Conservation (phyloP, 1,140 invertebrate species). For the Araneus ventricosus region DNA sequence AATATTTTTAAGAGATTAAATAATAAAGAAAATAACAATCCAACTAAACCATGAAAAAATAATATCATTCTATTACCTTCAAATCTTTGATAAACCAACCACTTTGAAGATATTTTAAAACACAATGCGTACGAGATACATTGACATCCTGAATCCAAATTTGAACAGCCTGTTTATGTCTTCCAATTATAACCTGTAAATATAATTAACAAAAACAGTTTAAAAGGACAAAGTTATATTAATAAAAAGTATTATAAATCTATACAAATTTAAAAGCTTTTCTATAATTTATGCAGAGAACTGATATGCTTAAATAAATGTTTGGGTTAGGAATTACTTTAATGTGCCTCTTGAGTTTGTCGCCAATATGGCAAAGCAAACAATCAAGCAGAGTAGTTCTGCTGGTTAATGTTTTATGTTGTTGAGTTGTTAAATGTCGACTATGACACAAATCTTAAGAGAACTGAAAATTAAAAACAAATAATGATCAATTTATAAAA, state of each 20-base stretch:
- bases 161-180: background rate
- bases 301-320: background rate
- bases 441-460: too few relatives aligned
- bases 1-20: background rate
- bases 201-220: background rate
- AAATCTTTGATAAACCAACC: constrained; percentile 17
- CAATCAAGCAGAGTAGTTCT: too few relatives aligned
- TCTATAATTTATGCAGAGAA: too few relatives aligned
- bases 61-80: background rate
- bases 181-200: constrained; percentile 12
- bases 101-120: background rate
- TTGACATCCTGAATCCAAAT: background rate
- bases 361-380: too few relatives aligned
- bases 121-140: background rate
- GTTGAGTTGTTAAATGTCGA: too few relatives aligned
- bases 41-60: background rate
- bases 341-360: too few relatives aligned
- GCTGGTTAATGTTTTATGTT: too few relatives aligned
- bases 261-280: background rate
- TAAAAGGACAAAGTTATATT: background rate
- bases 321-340: background rate
- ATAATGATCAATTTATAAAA: too few relatives aligned
- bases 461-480: too few relatives aligned
- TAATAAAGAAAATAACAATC: background rate
- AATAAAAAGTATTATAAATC: background rate